phyloP scores from a whole-genome alignment of 2,888 invertebrate genomes.

The Himalopsyche kuldschensis region DNA sequence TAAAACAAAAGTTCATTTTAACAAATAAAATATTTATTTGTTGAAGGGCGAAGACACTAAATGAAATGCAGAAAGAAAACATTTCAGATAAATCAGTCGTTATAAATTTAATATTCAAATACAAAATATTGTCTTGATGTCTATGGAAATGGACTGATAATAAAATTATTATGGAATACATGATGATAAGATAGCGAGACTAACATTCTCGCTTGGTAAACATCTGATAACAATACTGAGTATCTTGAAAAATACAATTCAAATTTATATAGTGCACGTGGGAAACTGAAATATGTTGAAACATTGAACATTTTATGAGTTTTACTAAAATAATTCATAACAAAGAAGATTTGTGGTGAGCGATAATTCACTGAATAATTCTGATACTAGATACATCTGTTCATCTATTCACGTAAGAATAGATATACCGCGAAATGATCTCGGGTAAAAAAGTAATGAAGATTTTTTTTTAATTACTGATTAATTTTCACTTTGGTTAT shows the following conservation, averaged over 20 bases:
- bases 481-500: too few relatives aligned
- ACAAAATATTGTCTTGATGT: background rate
- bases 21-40: slow-evolving; percentile 31
- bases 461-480: too few relatives aligned
- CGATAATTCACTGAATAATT: too few relatives aligned
- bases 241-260: background rate
- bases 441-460: too few relatives aligned
- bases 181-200: background rate
- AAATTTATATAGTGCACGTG: background rate
- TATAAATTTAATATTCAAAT: background rate
- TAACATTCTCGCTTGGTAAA: background rate
- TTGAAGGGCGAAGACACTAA: background rate
- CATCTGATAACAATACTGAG: background rate
- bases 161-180: background rate
- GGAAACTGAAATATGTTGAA: background rate
- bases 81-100: background rate
- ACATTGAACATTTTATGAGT: background rate
- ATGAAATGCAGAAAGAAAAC: background rate
- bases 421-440: too few relatives aligned
- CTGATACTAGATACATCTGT: too few relatives aligned
- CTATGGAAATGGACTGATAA: background rate
- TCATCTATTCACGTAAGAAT: too few relatives aligned
- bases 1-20: background rate
- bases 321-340: too few relatives aligned
- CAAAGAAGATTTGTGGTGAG: too few relatives aligned